Evolutionary conservation across 2,888 invertebrate genomes (phyloP).

Genomic region (Phalangium opilio): DNA sequence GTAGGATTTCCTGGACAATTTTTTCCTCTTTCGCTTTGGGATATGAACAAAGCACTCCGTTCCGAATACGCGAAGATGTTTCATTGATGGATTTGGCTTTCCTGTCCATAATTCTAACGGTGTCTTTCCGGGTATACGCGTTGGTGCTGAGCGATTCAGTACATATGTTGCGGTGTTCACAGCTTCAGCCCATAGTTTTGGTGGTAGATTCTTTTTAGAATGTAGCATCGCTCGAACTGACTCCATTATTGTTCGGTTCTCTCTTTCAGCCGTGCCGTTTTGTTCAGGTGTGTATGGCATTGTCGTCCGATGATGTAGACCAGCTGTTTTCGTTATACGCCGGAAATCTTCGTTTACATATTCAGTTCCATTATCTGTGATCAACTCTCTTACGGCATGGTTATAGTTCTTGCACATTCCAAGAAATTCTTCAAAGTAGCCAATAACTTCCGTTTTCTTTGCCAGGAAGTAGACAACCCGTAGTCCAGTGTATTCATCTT

Average conservation of each 20-base stretch:
- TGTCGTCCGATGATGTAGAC: conserved; percentile 14
- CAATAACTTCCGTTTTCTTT: conserved; percentile 3
- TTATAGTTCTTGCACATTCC: not conserved
- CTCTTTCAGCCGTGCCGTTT: conserved; percentile 20
- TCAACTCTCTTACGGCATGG: conserved; percentile 5
- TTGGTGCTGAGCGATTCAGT: conserved; percentile 15
- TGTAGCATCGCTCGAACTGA: not conserved
- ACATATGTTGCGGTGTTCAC: conserved; percentile 4
- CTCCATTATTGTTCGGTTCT: conserved; percentile 20
- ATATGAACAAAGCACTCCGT: conserved; percentile 10
- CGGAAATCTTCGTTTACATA: conserved; percentile 10
- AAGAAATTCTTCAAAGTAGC: conserved; percentile 1
- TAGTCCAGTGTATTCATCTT: conserved; percentile 8
- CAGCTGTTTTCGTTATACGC: conserved; percentile 8
- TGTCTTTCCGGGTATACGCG: conserved; percentile 7
- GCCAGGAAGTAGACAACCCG: conserved; percentile 8
- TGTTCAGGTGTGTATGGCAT: conserved; percentile 19
- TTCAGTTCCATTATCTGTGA: conserved; percentile 15
- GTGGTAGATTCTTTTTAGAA: too few relatives aligned
- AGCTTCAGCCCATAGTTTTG: too few relatives aligned
- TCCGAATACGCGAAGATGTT: conserved; percentile 17
- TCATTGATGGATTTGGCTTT: conserved; percentile 6
- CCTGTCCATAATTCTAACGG: conserved; percentile 17
- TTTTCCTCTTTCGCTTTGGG: conserved; percentile 7
- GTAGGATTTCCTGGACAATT: conserved; percentile 5